A percentile compares a stretch with the other conserved stretches of the same genome.
phyloP scores from a whole-genome alignment of 2,888 invertebrate species.

The Perizoma flavofasciatum region DNA sequence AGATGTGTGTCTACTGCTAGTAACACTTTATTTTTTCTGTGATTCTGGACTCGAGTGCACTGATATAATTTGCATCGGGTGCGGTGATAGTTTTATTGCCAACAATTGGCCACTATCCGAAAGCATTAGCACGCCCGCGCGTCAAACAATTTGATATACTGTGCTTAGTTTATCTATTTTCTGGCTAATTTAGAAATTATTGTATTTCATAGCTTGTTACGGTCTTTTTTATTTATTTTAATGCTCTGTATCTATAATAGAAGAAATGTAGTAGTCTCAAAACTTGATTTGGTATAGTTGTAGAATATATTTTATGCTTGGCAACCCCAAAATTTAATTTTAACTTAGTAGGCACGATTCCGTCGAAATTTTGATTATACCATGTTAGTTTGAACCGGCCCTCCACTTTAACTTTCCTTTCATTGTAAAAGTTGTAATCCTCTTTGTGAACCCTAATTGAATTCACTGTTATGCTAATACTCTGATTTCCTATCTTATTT shows the following conservation, averaged over 20 bases:
- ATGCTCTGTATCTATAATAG: too few species aligned
- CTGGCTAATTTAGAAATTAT: slow-evolving; percentile 30
- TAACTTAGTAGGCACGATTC: slow-evolving; percentile 61
- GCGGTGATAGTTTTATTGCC: slow-evolving; percentile 68
- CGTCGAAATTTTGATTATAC: slow-evolving; percentile 80
- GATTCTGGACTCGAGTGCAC: slow-evolving; percentile 30
- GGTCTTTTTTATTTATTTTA: too few species aligned
- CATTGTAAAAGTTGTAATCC: slow-evolving; percentile 84
- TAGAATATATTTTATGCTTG: slow-evolving; percentile 33
- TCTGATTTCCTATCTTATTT: slow-evolving; percentile 84
- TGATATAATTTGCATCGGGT: slow-evolving; percentile 71
- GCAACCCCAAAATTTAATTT: slow-evolving; percentile 65
- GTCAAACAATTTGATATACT: slow-evolving; percentile 62
- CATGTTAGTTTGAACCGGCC: slow-evolving; percentile 74
- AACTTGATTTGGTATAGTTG: slow-evolving; percentile 11
- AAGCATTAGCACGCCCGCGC: slow-evolving; percentile 62
- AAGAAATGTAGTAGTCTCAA: neutral
- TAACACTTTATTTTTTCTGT: slow-evolving; percentile 11
- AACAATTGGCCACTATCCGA: slow-evolving; percentile 67
- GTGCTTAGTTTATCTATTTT: slow-evolving; percentile 42
- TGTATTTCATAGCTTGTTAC: slow-evolving; percentile 4
- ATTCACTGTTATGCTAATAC: slow-evolving; percentile 84
- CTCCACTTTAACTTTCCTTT: slow-evolving; percentile 77
- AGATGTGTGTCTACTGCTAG: neutral
- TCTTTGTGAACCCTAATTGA: slow-evolving; percentile 83